Base-by-base conservation (phyloP, 2,888 invertebrate genomes). In the Helleia helle region DNA sequence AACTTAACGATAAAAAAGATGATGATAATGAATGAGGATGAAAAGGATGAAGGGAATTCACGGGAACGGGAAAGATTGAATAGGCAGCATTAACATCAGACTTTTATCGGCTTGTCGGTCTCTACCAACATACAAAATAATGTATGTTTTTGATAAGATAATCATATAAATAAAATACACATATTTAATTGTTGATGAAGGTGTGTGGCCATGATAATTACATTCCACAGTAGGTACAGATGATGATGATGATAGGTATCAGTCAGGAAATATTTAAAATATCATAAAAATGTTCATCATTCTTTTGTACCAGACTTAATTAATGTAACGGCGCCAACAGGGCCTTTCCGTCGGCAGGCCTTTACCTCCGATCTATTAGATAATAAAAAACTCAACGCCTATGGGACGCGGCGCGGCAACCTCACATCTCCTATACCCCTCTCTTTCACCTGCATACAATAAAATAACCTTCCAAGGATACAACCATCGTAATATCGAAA, bases 401-500 rank as follows among this genome's bases (percentile, higher is more conserved):
- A 67, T 71, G 68, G 66, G 64, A 63, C 59, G 66, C 62, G 65
- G 58, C 71, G 69, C 40, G 15, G 9, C 31, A 17, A 12, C 25
- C 4, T 36, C 36, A n/a, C n/a, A n/a, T 25, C 36, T 36, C 36
- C 24, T 36, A 36, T 24, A 36, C 25, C 36, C 14, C 36, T 36
- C 36, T 25, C 36, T 26, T 26, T 36, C 36, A 9, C 8, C 15
- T 8, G 12, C 18, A 36, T 25, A 36, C 36, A 36, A 26, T 36
- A 36, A 36, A 36, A 74, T 60, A 81, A 81, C 80, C 77, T 79
- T 77, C 72, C 77, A 83, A 81, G 83, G 83, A 81, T 84, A 79
- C 81, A 76, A 81, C 71, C 74, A 71, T 63, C 72, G 71, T 80
- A 75, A 76, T 75, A 49, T 40, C 38, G 7, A 5, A 38, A 49